These are phyloP conservation scores for Tokudaia tokunoshimensis DNA, from an alignment of 2,797 vertebrate genomes.

Conservation along the genomic window DNA sequence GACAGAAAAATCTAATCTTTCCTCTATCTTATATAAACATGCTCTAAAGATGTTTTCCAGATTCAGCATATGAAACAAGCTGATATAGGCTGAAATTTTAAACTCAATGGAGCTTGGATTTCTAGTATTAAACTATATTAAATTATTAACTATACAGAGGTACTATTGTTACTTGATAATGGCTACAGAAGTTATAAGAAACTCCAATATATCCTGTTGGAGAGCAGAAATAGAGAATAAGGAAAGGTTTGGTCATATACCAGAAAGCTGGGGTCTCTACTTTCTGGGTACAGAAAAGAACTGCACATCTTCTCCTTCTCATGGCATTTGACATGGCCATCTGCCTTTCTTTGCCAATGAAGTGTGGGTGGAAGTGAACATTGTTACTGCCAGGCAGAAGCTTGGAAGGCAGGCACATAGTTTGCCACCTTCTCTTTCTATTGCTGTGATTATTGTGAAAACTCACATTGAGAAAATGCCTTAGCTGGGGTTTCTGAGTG, in stretches of 20 bases:
- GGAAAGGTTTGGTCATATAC: neutral
- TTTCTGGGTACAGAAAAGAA: slow-evolving; percentile 38
- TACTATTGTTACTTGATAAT: neutral
- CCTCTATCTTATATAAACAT: neutral
- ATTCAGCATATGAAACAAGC: neutral
- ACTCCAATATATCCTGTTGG: slow-evolving; percentile 6
- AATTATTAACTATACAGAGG: slow-evolving; percentile 16
- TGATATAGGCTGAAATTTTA: neutral
- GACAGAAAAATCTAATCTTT: neutral
- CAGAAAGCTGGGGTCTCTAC: neutral
- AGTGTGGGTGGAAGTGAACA: slow-evolving; percentile 43
- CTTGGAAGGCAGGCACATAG: slow-evolving; percentile 8
- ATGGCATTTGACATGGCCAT: neutral
- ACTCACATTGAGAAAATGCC: neutral
- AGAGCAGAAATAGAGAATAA: slow-evolving; percentile 26
- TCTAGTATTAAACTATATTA: neutral
- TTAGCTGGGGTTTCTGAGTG: neutral
- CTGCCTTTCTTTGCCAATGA: slow-evolving; percentile 49
- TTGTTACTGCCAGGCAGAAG: slow-evolving; percentile 37
- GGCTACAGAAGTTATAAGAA: slow-evolving; percentile 38
- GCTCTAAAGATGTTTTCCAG: neutral
- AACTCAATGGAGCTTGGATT: slow-evolving; percentile 19
- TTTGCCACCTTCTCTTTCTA: slow-evolving; percentile 42
- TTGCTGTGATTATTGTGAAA: slow-evolving; percentile 18
- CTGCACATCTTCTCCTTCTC: neutral